Percentiles rank a stretch among this genome's conserved stretches.
These are phyloP conservation scores for Hydrocynus forskahlii DNA, from an alignment of 2,797 vertebrate species.

Conservation along the genomic window DNA sequence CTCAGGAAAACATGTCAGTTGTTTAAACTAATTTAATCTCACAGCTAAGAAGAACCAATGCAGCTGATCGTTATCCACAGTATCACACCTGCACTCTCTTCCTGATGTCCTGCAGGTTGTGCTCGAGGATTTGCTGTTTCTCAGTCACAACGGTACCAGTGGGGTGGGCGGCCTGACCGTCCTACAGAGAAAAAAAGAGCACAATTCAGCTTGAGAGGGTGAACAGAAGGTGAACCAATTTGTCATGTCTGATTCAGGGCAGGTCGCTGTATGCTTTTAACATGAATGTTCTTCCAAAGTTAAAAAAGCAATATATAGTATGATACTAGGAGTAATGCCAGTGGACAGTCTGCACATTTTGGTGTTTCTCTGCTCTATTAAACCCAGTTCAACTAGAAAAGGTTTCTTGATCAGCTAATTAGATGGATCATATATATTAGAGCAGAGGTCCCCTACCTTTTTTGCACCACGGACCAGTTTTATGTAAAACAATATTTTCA, in stretches of 20 bases:
- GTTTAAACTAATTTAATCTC: too few relatives aligned
- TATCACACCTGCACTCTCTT: conserved; percentile 93
- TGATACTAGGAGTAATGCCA: neutral
- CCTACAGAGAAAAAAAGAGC: conserved; percentile 71
- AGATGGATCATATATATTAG: too few relatives aligned
- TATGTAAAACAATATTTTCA: too few relatives aligned
- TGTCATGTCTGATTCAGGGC: neutral
- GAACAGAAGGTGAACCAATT: neutral
- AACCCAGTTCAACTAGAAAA: too few relatives aligned
- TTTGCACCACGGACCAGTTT: too few relatives aligned
- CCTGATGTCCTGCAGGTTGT: conserved; percentile 96
- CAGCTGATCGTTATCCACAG: neutral
- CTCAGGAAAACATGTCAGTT: too few relatives aligned
- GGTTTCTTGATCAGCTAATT: too few relatives aligned
- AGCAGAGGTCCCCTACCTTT: too few relatives aligned
- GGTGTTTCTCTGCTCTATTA: too few relatives aligned
- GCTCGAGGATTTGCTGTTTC: conserved; percentile 97
- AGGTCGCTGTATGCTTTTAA: neutral
- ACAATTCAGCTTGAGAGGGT: neutral
- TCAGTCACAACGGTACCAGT: conserved; percentile 94
- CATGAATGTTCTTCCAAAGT: neutral
- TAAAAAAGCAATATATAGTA: neutral
- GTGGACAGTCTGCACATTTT: too few relatives aligned
- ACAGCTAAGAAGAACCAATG: neutral
- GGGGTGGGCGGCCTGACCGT: conserved; percentile 93